Conservation (phyloP, 2,797 vertebrate genomes). For the Poeciliopsis turneri region DNA sequence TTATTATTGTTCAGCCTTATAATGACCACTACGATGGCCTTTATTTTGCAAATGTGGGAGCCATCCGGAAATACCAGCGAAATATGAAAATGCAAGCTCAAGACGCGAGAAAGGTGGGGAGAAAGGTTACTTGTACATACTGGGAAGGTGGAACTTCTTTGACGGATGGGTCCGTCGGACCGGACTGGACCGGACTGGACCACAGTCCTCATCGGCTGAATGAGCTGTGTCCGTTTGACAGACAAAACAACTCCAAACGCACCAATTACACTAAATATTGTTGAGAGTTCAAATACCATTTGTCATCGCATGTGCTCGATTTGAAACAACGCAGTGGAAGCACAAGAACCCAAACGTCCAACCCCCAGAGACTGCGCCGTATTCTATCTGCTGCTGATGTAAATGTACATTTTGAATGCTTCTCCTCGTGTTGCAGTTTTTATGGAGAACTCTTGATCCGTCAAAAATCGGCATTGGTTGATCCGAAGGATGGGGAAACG, state of each 20-base stretch:
- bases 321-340: neutral
- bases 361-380: neutral
- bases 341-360: too few relatives aligned
- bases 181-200: conserved; percentile 29
- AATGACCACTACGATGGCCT: conserved; percentile 80
- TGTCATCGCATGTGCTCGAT: neutral
- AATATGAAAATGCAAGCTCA: conserved; percentile 75
- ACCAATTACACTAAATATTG: neutral
- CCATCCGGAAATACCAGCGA: conserved; percentile 80
- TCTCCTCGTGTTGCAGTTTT: neutral
- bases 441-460: neutral
- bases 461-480: neutral
- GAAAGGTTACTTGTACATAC: conserved; percentile 58
- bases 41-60: conserved; percentile 79
- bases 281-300: neutral
- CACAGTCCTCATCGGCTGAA: conserved; percentile 35
- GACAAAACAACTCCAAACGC: conserved; percentile 6
- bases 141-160: conserved; percentile 61
- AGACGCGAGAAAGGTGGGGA: conserved; percentile 42
- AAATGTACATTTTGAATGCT: too few relatives aligned
- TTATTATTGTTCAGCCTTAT: conserved; percentile 80
- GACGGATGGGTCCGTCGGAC: conserved; percentile 54
- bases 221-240: conserved; percentile 9
- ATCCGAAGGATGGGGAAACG: neutral
- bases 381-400: too few relatives aligned